A percentile compares a stretch with the other conserved stretches of the same genome.
Evolutionary conservation across 2,797 vertebrate species (phyloP).

Genomic region (Myotis myotis): DNA sequence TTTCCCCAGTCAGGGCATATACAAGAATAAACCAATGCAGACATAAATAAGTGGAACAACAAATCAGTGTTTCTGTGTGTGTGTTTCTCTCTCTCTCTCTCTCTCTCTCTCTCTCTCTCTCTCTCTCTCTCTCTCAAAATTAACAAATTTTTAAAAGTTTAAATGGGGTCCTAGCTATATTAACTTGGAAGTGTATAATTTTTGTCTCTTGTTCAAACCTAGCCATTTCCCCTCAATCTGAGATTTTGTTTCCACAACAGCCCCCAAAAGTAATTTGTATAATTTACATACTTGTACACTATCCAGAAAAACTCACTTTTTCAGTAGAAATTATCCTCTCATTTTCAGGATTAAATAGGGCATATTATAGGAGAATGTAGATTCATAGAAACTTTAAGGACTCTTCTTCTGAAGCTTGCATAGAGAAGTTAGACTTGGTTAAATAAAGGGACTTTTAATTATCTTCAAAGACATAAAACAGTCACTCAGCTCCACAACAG

Average conservation of each 20-base stretch:
- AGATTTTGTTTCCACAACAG: background rate
- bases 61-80: background rate
- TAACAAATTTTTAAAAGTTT: background rate
- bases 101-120: background rate
- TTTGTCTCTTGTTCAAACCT: background rate
- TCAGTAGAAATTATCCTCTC: background rate
- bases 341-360: slow-evolving; percentile 13
- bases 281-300: slow-evolving; percentile 10
- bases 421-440: slow-evolving; percentile 51
- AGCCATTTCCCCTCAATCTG: background rate
- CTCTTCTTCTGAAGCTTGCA: slow-evolving; percentile 37
- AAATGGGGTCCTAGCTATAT: background rate
- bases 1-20: background rate
- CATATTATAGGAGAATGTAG: slow-evolving; percentile 3
- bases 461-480: slow-evolving; percentile 57
- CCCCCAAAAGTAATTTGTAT: slow-evolving; percentile 1
- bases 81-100: background rate
- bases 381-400: slow-evolving; percentile 17
- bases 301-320: slow-evolving; percentile 26
- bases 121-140: background rate
- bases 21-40: background rate
- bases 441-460: slow-evolving; percentile 55
- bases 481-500: background rate
- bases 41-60: background rate
- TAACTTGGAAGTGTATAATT: background rate